These are phyloP conservation scores for Catharus minimus DNA, from an alignment of 2,113 vertebrate species.

Conservation along the genomic window DNA sequence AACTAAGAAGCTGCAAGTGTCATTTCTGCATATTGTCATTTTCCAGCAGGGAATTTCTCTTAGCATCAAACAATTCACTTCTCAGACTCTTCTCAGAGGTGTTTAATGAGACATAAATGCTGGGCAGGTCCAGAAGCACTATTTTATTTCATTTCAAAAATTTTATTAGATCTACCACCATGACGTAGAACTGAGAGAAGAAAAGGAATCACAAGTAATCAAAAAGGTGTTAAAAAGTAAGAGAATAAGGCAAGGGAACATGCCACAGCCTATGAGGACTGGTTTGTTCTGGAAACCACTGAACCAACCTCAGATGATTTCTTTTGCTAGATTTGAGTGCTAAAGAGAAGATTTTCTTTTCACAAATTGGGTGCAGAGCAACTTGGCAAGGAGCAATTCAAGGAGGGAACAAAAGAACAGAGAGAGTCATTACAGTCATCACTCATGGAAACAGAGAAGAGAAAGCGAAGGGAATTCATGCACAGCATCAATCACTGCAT, in stretches of 20 bases:
- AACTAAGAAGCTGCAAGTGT: background rate
- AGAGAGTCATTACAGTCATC: background rate
- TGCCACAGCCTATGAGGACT: background rate
- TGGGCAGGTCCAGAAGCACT: background rate
- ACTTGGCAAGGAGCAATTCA: background rate
- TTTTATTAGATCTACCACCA: background rate
- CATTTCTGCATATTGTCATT: background rate
- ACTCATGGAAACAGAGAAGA: background rate
- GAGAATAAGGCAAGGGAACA: background rate
- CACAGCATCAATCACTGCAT: background rate
- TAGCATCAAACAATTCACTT: background rate
- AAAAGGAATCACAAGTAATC: background rate
- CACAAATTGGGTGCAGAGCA: constrained; percentile 18
- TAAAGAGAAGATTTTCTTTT: background rate
- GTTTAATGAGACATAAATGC: background rate
- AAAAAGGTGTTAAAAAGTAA: background rate
- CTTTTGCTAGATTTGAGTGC: background rate
- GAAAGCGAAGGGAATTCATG: constrained; percentile 9
- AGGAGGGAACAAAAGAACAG: background rate
- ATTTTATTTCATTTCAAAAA: background rate
- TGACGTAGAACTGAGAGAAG: background rate
- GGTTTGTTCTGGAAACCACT: background rate
- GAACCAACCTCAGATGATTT: background rate
- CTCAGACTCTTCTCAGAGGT: background rate
- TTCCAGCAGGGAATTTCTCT: background rate